phyloP scores from a whole-genome alignment of 2,113 vertebrate species.

The Rhabdomys dilectus region DNA sequence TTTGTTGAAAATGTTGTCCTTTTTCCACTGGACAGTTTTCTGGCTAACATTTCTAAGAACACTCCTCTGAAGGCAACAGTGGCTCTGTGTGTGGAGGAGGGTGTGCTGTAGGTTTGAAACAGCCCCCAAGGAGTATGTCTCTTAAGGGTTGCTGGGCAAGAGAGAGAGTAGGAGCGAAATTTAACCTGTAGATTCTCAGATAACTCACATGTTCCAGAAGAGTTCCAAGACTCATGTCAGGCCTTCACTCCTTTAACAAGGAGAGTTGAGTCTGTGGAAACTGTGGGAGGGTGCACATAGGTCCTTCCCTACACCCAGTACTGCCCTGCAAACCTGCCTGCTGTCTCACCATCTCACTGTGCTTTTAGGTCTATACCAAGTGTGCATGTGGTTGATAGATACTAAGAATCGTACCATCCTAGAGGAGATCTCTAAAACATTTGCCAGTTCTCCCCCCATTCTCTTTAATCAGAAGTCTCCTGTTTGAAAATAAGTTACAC shows the following conservation, averaged over 20 bases:
- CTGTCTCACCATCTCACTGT: not conserved
- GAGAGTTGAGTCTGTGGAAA: not conserved
- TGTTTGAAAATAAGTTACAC: not conserved
- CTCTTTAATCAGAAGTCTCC: conserved; percentile 14
- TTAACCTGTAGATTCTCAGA: not conserved
- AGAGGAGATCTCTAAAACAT: conserved; percentile 23
- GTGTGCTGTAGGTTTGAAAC: not conserved
- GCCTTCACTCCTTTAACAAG: not conserved
- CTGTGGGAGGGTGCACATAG: not conserved
- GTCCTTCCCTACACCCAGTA: no score
- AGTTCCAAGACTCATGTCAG: not conserved
- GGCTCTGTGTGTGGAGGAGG: not conserved
- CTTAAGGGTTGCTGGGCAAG: not conserved
- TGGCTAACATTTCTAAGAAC: not conserved
- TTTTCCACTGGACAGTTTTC: no score
- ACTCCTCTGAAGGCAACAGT: not conserved
- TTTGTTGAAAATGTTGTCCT: no score
- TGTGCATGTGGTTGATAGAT: not conserved
- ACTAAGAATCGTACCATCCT: not conserved
- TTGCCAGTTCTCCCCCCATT: not conserved
- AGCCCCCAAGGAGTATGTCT: not conserved
- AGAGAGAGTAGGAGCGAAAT: not conserved
- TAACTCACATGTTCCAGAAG: not conserved
- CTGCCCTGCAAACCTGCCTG: not conserved
- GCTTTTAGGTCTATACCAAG: not conserved